Conservation (phyloP, 2,113 vertebrate genomes). For the Clarias gariepinus region DNA sequence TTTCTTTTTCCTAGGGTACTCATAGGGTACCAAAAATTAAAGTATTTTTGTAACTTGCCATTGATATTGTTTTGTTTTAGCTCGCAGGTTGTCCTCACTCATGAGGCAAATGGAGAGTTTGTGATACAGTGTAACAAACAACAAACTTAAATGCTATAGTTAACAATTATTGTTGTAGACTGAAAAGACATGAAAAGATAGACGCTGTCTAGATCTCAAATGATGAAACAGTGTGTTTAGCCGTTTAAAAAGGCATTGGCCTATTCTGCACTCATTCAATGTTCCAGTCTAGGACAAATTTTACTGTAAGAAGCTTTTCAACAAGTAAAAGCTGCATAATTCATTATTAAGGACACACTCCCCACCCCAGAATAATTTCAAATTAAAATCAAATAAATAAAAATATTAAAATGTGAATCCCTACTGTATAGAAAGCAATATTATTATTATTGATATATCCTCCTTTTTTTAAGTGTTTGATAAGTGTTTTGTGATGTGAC, state of each 20-base stretch:
- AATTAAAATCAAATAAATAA: neutral
- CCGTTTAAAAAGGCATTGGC: neutral
- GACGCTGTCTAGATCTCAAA: neutral
- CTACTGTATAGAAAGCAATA: neutral
- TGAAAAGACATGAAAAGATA: conserved; percentile 6
- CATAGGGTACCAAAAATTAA: neutral
- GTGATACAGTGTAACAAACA: neutral
- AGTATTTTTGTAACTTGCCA: neutral
- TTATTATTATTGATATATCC: neutral
- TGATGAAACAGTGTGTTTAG: neutral
- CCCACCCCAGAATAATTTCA: too few species aligned
- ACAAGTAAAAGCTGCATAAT: neutral
- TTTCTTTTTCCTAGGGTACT: neutral
- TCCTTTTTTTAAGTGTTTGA: neutral
- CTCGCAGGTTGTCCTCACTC: neutral
- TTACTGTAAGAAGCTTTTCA: neutral
- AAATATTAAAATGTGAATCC: neutral
- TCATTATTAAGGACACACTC: neutral
- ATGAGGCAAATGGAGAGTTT: neutral
- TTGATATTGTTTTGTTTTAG: neutral
- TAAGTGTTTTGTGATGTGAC: neutral
- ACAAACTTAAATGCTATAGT: neutral
- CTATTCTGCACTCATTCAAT: neutral
- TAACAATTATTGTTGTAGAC: neutral
- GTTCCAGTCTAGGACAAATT: neutral